Evolutionary conservation across 2,797 vertebrate species (phyloP), one percentile per base, ranked within the genome.

Genomic region (Meriones psammophilus): DNA sequence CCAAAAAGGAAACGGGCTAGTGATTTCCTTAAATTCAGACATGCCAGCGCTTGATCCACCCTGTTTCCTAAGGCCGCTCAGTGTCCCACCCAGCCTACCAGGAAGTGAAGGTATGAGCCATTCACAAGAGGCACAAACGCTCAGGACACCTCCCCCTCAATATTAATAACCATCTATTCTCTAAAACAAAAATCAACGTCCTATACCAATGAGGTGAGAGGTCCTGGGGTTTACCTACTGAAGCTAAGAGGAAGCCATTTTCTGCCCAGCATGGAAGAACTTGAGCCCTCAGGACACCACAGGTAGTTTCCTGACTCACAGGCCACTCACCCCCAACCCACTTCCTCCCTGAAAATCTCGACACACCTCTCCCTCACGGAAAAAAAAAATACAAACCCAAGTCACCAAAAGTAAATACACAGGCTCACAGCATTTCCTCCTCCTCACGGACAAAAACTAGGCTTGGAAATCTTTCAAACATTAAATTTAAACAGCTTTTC

Each of bases 381-480:
- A 88, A 87, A 91, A 80, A 33, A 0, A 58, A 76, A 88, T 5
- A 9, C 66, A 81, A 96, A 89, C 69, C 50, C 62, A 68, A 28
- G 58, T 84, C 71, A 64, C 80, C 17, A 39, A 92, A 93, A 60
- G 42, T 69, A 56, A 97, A 95, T 39, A 81, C 28, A 20, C 0
- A 71, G 60, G n/a, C 50, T 73, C 0, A 24, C 1, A 17, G n/a
- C 66, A 30, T 20, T 93, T 94, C 93, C 85, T 76, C 73, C 80
- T 64, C 28, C 89, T 84, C 42, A 36, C 22, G 80, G 50, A 96
- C 64, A 79, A 68, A 86, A 4, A 54, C 30, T 58, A n/a, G 39
- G 20, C 42, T 4, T 46, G 60, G 84, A 94, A 87, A 80, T 60
- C 28, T 73, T 73, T 73, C 74, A 73, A 91, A 91, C 89, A 60